phyloP scores from a whole-genome alignment of 2,113 vertebrate species.

The Odontesthes bonariensis region DNA sequence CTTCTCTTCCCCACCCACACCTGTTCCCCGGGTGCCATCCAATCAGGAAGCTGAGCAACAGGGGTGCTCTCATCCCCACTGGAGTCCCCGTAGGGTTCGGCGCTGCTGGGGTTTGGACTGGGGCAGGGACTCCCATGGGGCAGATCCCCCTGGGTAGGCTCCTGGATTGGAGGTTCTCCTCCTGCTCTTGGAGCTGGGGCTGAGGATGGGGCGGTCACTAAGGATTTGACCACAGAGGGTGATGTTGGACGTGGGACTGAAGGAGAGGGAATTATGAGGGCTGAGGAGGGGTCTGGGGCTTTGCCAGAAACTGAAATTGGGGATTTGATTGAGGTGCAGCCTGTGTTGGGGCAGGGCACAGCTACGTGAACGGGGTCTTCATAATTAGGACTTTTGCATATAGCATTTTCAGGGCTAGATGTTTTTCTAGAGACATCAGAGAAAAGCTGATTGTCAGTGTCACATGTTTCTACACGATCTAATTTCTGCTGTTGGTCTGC shows the following conservation, averaged over 20 bases:
- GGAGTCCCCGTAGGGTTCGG: constrained; percentile 72
- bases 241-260: constrained; percentile 36
- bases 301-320: constrained; percentile 23
- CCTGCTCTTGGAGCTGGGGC: constrained; percentile 51
- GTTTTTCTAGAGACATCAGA: constrained; percentile 30
- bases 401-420: constrained; percentile 30
- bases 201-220: constrained; percentile 22
- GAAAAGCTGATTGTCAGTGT: constrained; percentile 21
- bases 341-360: constrained; percentile 26
- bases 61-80: constrained; percentile 80
- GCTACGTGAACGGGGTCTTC: constrained; percentile 23
- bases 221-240: constrained; percentile 8
- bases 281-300: constrained; percentile 15
- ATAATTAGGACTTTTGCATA: constrained; percentile 48
- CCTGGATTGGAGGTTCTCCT: constrained; percentile 74
- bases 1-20: constrained; percentile 87
- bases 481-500: constrained; percentile 19
- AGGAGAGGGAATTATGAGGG: constrained; percentile 10
- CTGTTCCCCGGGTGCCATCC: constrained; percentile 84
- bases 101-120: constrained; percentile 66
- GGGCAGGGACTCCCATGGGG: constrained; percentile 74
- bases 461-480: constrained; percentile 27
- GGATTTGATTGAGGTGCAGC: constrained; percentile 46
- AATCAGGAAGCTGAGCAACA: constrained; percentile 80
- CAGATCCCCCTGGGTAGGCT: constrained; percentile 76